A percentile compares a stretch with the other conserved stretches of the same genome.
phyloP scores from a whole-genome alignment of 2,113 vertebrate genomes.

The Lipophrys pholis region DNA sequence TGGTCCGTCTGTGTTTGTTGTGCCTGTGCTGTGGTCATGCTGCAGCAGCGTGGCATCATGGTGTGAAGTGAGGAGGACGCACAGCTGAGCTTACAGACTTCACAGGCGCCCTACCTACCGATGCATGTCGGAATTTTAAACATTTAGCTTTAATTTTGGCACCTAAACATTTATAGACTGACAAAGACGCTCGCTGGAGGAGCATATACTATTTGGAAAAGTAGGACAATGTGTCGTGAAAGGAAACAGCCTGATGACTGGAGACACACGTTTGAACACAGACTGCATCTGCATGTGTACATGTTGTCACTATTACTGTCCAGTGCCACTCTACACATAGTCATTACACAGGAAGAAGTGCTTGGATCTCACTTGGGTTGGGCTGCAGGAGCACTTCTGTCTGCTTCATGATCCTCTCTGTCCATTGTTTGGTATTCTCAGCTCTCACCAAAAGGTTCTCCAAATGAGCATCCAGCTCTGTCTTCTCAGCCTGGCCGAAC shows the following conservation, averaged over 20 bases:
- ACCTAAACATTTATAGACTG: too few relatives aligned
- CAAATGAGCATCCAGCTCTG: slow-evolving; percentile 97
- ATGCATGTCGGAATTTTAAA: slow-evolving; percentile 3
- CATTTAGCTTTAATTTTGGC: too few relatives aligned
- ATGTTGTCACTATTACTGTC: too few relatives aligned
- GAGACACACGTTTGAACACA: too few relatives aligned
- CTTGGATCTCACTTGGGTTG: slow-evolving; percentile 92
- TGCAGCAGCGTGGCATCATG: slow-evolving; percentile 32
- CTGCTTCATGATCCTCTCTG: slow-evolving; percentile 97
- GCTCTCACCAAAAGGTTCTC: slow-evolving; percentile 96
- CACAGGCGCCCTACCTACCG: slow-evolving; percentile 24
- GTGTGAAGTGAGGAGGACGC: slow-evolving; percentile 53
- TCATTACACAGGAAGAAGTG: too few relatives aligned
- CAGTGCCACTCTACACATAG: too few relatives aligned
- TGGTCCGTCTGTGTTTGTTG: slow-evolving; percentile 48
- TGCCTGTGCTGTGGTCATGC: slow-evolving; percentile 6
- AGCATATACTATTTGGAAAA: too few relatives aligned
- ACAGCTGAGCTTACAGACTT: slow-evolving; percentile 65
- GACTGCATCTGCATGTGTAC: too few relatives aligned
- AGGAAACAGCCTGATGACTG: too few relatives aligned
- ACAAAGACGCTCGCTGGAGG: too few relatives aligned
- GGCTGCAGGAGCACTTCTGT: slow-evolving; percentile 96
- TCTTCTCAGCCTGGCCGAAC: slow-evolving; percentile 97
- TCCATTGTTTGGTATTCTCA: slow-evolving; percentile 96
- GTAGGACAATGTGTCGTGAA: too few relatives aligned